Evolutionary conservation across 37 sponge, comb jelly and placozoan genomes (phyloP), one percentile per base, ranked within the genome.

Genomic region (Hexactinellida sp.): DNA sequence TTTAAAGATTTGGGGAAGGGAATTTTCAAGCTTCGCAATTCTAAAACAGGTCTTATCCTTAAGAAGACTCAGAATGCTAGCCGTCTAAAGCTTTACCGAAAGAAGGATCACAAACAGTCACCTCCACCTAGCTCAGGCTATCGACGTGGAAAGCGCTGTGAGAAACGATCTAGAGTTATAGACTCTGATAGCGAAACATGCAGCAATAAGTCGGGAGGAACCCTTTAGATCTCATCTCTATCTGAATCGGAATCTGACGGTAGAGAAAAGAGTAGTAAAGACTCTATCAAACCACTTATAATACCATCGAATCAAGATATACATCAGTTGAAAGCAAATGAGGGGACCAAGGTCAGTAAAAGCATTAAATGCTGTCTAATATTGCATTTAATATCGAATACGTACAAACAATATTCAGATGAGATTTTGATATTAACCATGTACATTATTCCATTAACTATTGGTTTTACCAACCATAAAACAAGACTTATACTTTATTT

Each of bases 61-160:
- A 86, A 55, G 71, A 86, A 55, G 37, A 55, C 28, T 36, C 63
- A 55, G 86, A 86, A 86, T 86, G 38, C 25, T 5, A 51, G 38
- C 37, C 86, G 86, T 55, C 86, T 86, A 55, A 86, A 86, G 86
- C 86, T 37, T 55, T 86, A 86, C 86, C 76, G 13, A 7, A 63
- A 63, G 76, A 63, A 63, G 13, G 5, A 63, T 63, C 19, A 21
- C 13, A 63, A 63, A 63, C 34, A 23, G 19, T 63, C 30, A 63
- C 76, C n/a, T n/a, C n/a, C n/a, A n/a, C n/a, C n/a, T n/a, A n/a
- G n/a, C n/a, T n/a, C n/a, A n/a, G n/a, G n/a, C n/a, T n/a, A n/a
- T n/a, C n/a, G n/a, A n/a, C n/a, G n/a, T n/a, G n/a, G n/a, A n/a
- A n/a, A n/a, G n/a, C 5, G 13, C 25, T n/a, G 13, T n/a, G 34